phyloP scores from a whole-genome alignment of 2,888 invertebrate genomes.

The Strigamia crassipes region DNA sequence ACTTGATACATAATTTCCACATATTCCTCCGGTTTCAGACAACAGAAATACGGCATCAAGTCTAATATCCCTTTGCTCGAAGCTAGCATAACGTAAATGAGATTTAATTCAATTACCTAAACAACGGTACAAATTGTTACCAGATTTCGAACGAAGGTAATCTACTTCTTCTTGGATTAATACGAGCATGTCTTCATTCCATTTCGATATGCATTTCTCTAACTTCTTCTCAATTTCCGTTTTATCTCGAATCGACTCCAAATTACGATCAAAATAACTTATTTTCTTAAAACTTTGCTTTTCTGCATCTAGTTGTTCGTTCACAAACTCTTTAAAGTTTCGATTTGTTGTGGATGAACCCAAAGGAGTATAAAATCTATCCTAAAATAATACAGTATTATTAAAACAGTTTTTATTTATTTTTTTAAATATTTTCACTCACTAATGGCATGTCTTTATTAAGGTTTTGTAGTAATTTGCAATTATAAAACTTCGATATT shows the following conservation, averaged over 20 bases:
- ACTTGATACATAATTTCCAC: neutral
- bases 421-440: neutral
- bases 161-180: neutral
- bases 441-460: neutral
- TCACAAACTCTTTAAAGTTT: neutral
- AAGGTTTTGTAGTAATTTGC: neutral
- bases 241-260: neutral
- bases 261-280: neutral
- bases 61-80: neutral
- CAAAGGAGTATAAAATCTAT: neutral
- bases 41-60: neutral
- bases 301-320: neutral
- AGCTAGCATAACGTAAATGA: neutral
- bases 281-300: neutral
- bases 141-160: neutral
- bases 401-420: neutral
- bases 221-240: neutral
- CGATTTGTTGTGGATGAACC: neutral
- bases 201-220: neutral
- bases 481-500: neutral
- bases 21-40: constrained; percentile 1
- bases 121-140: neutral
- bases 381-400: neutral
- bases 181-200: neutral
- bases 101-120: neutral